These are phyloP conservation scores for Rhogogaster chlorosoma DNA, from an alignment of 2,888 invertebrate genomes.

Conservation along the genomic window DNA sequence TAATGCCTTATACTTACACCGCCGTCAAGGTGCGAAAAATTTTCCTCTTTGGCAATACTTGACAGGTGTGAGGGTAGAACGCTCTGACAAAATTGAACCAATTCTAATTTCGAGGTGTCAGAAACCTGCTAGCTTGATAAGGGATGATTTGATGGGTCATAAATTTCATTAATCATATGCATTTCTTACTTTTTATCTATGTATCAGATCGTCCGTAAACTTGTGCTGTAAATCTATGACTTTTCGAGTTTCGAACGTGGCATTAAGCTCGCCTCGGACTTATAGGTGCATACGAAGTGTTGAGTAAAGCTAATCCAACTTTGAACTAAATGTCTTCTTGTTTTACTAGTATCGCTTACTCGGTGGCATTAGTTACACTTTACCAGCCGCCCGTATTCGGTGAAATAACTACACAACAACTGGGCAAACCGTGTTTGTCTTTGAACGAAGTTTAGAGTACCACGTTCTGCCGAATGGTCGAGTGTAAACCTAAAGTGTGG, in stretches of 20 bases:
- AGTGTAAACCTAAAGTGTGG: constrained; percentile 42
- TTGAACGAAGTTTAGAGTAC: constrained; percentile 35
- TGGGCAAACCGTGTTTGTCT: constrained; percentile 37
- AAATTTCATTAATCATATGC: not conserved
- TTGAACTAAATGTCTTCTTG: constrained; percentile 39
- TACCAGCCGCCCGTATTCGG: constrained; percentile 20
- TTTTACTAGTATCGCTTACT: constrained; percentile 45
- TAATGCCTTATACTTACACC: not conserved
- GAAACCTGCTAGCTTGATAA: not conserved
- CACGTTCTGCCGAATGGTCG: constrained; percentile 42
- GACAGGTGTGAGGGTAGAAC: not conserved
- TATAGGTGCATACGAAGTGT: constrained; percentile 34
- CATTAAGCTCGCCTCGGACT: not conserved
- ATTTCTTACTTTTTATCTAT: not conserved
- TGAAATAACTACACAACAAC: constrained; percentile 41
- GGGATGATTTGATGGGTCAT: not conserved
- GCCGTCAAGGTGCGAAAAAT: not conserved
- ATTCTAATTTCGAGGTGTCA: not conserved
- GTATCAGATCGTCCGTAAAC: no score
- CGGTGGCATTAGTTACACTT: constrained; percentile 41
- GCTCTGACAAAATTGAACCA: not conserved
- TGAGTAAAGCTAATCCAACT: constrained; percentile 48
- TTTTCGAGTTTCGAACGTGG: not conserved
- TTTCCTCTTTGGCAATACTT: not conserved
- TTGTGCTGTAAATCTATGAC: not conserved